Base-by-base conservation (phyloP, 35 echinoderm and acorn worm species). In the Diadema setosum region DNA sequence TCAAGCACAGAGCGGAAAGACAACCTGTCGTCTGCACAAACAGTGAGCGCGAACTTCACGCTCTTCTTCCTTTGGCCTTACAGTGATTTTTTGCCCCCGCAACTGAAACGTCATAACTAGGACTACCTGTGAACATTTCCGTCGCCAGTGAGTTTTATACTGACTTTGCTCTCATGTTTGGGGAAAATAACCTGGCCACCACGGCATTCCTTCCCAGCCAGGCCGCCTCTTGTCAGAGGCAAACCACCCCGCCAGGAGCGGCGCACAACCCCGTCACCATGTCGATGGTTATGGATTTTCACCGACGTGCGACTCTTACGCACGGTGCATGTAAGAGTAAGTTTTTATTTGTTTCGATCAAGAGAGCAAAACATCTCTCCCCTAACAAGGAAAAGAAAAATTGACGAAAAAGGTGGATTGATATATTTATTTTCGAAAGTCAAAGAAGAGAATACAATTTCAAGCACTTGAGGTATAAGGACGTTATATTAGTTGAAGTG, bases 301-400 rank as follows among this genome's bases (percentile, higher is more conserved):
- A 78, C 73, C 73, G 73, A 78, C 73, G 73, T 78, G 73, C 73
- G 27, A 78, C 73, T 21, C 73, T 78, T 0, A 42, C 73, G 30
- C 73, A 78, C 73, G 73, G 73, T 78, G 73, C 73, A 78, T 78
- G 73, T 78, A 78, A 78, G 73, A 78, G 73, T 78, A 78, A 78
- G 73, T 78, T 78, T 67, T 39, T 39, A 42, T 78, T 78, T 41
- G 39, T 78, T 44, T 41, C 63, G 63, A 34, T 67, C 30, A n/a
- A n/a, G n/a, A n/a, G n/a, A n/a, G n/a, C n/a, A n/a, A n/a, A n/a
- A n/a, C n/a, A n/a, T n/a, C n/a, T n/a, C n/a, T n/a, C n/a, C n/a
- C n/a, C n/a, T n/a, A n/a, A n/a, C n/a, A n/a, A n/a, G n/a, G n/a
- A n/a, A n/a, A n/a, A n/a, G n/a, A n/a, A n/a, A n/a, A n/a, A n/a